Base-by-base conservation (phyloP, 2,113 vertebrate species). In the Daboia siamensis region DNA sequence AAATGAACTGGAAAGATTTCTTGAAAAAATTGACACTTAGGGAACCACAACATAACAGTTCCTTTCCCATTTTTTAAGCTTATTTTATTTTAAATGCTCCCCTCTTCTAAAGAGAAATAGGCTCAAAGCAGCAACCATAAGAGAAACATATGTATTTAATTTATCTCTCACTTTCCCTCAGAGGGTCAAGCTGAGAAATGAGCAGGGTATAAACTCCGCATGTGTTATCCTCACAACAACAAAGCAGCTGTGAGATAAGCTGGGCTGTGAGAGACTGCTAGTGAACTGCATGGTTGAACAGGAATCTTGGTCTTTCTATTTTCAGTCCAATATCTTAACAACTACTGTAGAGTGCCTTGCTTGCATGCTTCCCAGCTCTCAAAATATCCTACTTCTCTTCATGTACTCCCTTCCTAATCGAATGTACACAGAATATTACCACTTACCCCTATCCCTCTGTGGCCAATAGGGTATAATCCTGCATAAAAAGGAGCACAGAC, bases 401-500 rank as follows among this genome's bases (percentile, higher is more conserved):
- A 7, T 39, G 69, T 21, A 39, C 7, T 54, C n/a, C 17, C 52
- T 26, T 8, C 6, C 26, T 17, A 55, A 80, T 21, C 69, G 12
- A 15, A 24, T 3, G 12, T 33, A 13, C n/a, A 84, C 5, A 29
- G 5, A 15, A 2, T 29, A 29, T 1, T 51, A 46, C 5, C 3
- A 23, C n/a, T 15, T 6, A 5, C 24, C 80, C 23, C 84, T 39
- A 69, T 15, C 13, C 0, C 0, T 56, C 61, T 87, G 54, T 2
- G 4, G 96, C 54, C 96, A 95, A 61, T 93, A 9, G 91, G 57
- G 39, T 44, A 44, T 44, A 15, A 54, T 0, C 1, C 95, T 33
- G 23, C 95, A 94, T 98, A 99, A 94, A 98, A 97, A 0, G 97
- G 98, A 8, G 97, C 95, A 33, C 98, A 98, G 3, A 97, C 96